Conservation (phyloP, 2,113 vertebrate species). For the Indicator indicator region DNA sequence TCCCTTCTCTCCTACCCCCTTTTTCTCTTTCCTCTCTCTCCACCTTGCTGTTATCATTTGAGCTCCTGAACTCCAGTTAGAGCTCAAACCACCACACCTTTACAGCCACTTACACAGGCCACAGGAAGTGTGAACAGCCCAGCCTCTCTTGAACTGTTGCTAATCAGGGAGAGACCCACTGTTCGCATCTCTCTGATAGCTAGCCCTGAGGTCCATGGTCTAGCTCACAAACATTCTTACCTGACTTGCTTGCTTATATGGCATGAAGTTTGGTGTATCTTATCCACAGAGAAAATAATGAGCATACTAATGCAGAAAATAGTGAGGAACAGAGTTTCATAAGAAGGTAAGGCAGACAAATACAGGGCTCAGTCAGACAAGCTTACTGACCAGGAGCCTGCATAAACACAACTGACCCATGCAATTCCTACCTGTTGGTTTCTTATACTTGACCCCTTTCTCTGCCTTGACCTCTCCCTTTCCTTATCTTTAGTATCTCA, state of each 20-base stretch:
- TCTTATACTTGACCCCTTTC: not conserved
- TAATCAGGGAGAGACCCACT: not conserved
- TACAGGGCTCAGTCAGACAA: not conserved
- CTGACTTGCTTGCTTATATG: not conserved
- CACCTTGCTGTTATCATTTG: too few relatives aligned
- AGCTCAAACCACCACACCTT: not conserved
- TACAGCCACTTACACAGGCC: not conserved
- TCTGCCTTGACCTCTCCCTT: not conserved
- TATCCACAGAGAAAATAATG: not conserved
- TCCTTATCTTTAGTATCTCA: not conserved
- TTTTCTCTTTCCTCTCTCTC: too few relatives aligned
- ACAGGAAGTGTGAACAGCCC: fast-evolving
- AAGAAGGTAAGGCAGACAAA: not conserved
- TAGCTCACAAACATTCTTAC: not conserved
- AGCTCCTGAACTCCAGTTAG: too few relatives aligned
- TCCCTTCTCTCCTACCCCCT: too few relatives aligned
- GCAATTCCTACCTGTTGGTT: not conserved
- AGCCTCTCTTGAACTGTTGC: not conserved
- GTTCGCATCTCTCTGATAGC: not conserved
- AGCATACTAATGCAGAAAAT: not conserved
- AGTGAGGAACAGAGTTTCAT: not conserved
- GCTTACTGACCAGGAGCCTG: not conserved
- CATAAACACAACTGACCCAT: not conserved
- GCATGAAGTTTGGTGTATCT: not conserved
- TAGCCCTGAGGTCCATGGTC: not conserved